Percentiles rank a stretch among this genome's conserved stretches.
Conservation (phyloP, 2,888 invertebrate species). For the Anaspis maculata region DNA sequence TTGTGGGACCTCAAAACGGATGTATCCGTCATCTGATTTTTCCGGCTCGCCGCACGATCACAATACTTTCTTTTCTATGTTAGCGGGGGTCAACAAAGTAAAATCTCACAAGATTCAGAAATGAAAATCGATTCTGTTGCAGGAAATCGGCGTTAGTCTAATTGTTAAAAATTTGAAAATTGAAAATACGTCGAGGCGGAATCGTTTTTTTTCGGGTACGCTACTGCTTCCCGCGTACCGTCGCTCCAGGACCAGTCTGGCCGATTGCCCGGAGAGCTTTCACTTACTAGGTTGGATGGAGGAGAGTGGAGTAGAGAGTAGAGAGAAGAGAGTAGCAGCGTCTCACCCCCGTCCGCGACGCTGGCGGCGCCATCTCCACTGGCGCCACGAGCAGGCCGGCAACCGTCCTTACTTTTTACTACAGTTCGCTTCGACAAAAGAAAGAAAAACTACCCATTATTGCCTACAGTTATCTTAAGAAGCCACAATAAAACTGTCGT, state of each 20-base stretch:
- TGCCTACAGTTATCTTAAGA: conserved; percentile 45
- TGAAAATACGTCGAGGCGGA: no score
- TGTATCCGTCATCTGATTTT: no score
- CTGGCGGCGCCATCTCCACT: conserved; percentile 33
- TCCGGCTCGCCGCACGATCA: no score
- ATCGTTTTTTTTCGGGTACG: no score
- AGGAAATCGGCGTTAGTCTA: no score
- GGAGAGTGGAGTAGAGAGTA: conserved; percentile 4
- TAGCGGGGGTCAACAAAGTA: no score
- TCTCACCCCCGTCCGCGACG: conserved; percentile 29
- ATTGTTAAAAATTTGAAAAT: no score
- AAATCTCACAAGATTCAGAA: no score
- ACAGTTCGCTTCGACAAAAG: conserved; percentile 36
- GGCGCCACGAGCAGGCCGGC: conserved; percentile 37
- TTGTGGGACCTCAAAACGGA: no score
- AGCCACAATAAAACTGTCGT: conserved; percentile 44
- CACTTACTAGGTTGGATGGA: conserved; percentile 19
- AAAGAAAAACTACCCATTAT: conserved; percentile 44
- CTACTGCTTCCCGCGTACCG: no score
- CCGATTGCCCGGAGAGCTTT: conserved; percentile 34
- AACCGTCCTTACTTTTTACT: conserved; percentile 42
- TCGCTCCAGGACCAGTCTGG: conserved; percentile 29
- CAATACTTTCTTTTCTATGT: no score
- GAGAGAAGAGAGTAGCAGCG: conserved; percentile 17
- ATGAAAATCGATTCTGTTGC: no score